phyloP scores from a whole-genome alignment of 2,113 vertebrate genomes.

The Boleophthalmus pectinirostris region DNA sequence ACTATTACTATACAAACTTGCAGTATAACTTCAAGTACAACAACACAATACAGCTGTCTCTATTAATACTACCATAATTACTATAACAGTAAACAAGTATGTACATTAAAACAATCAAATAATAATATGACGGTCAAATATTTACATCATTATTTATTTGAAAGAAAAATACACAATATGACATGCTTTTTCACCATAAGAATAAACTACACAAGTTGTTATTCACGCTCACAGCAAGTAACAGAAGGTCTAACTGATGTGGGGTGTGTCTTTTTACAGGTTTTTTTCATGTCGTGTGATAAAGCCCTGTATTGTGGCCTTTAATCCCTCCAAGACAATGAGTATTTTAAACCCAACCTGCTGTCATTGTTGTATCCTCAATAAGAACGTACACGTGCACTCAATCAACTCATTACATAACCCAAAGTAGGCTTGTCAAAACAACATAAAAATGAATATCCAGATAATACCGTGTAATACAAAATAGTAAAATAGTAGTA shows the following conservation, averaged over 20 bases:
- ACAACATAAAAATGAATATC: no score
- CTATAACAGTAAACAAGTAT: no score
- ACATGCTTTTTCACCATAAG: neutral
- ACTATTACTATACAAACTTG: neutral
- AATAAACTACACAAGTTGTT: constrained; percentile 4
- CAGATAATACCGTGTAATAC: no score
- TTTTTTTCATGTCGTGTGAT: constrained; percentile 47
- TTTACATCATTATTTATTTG: neutral
- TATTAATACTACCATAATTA: no score
- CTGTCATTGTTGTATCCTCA: constrained; percentile 43
- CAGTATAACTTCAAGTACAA: no score
- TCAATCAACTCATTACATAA: neutral
- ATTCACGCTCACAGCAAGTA: constrained; percentile 28
- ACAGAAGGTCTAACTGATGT: constrained; percentile 50
- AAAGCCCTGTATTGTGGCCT: constrained; percentile 66
- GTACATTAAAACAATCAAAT: no score
- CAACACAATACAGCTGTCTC: no score
- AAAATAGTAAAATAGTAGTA: no score
- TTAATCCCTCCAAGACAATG: constrained; percentile 71
- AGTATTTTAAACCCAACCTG: constrained; percentile 51
- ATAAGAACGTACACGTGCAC: constrained; percentile 10
- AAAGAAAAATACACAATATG: neutral
- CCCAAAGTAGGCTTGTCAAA: neutral
- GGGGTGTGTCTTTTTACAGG: constrained; percentile 72
- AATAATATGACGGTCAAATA: no score